Conservation (phyloP, 1,140 invertebrate species). For the Aphelinus atriplicis region DNA sequence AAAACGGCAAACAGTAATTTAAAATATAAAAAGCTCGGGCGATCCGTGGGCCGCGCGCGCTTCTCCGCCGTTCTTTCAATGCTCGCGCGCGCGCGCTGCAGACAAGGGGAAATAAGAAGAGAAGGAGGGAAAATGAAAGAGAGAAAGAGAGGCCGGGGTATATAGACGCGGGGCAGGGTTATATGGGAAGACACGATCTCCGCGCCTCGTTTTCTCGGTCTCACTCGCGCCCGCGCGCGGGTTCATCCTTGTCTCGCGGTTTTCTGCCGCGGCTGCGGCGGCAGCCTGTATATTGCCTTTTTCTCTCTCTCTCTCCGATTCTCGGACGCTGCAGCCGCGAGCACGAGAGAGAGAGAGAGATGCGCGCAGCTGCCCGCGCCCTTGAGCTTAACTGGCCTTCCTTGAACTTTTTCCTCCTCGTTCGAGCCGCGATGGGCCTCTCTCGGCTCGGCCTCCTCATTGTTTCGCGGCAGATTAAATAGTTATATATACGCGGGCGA, state of each 20-base stretch:
- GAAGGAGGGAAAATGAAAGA: constrained; percentile 38
- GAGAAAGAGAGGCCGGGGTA: constrained; percentile 17
- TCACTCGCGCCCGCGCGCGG: constrained; percentile 20
- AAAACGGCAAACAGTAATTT: constrained; percentile 37
- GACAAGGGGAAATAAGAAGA: constrained; percentile 13
- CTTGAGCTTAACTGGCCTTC: constrained; percentile 35
- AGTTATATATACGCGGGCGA: constrained; percentile 10
- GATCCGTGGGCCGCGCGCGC: neutral
- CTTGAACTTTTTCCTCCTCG: constrained; percentile 30
- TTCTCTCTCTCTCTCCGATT: too few relatives aligned
- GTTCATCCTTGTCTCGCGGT: constrained; percentile 33
- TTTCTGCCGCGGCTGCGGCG: constrained; percentile 15
- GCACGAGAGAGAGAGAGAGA: too few relatives aligned
- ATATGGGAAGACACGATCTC: constrained; percentile 37
- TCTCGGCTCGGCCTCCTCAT: constrained; percentile 15
- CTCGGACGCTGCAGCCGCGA: too few relatives aligned
- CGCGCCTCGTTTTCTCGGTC: constrained; percentile 31
- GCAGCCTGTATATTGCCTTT: neutral
- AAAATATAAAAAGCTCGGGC: constrained; percentile 26
- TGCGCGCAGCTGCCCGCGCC: constrained; percentile 20
- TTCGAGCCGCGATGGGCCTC: neutral
- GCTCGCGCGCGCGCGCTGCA: neutral
- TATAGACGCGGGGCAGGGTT: neutral
- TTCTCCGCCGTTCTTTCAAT: neutral
- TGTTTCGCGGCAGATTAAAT: constrained; percentile 37